Base-by-base conservation (phyloP, 64 coral and sea anemone species). In the Acropora tenuis region DNA sequence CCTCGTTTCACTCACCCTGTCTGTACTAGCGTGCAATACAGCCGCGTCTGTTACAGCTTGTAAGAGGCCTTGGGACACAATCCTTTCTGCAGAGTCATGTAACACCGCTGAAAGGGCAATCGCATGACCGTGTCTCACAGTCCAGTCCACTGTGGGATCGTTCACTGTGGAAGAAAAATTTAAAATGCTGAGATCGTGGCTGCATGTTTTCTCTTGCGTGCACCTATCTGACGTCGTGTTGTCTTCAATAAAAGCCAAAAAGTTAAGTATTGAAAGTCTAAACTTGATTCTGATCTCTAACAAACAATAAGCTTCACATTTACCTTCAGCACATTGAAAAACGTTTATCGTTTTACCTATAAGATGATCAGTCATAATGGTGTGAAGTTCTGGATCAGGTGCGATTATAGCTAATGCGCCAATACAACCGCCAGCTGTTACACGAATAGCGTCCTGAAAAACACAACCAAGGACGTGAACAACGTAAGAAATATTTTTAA, bases 41-140 rank as follows among this genome's bases (percentile, higher is more conserved):
- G 96, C 93, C 44, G 91, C 79, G 47, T 95, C 74, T 17, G 94
- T 89, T 17, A 98, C 78, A n/a, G 89, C 83, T 20, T 95, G 75
- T 88, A 88, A 95, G 8, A 98, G 67, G 8, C 90, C 93, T 16
- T 89, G 68, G 57, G 90, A 67, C 69, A 98, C 77, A 9, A 93
- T 63, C 15, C 77, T 92, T 45, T 95, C 87, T 63, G 84, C 87
- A 73, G 90, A 88, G 60, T 98, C 96, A 52, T 95, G 94, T 87
- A 98, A 98, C 4, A 98, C 94, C 81, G 96, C 96, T 75, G 93
- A 93, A 69, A 98, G 73, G 18, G 96, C 93, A 69, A 98, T 92
- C 11, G 93, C 94, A 79, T 92, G 74, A 90, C 96, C 96, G 78
- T 98, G 96, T 79, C 96, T 90, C 75, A 98, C 86, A 12, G 93